Conservation (phyloP, 1,140 invertebrate genomes). For the Cydia splendana region DNA sequence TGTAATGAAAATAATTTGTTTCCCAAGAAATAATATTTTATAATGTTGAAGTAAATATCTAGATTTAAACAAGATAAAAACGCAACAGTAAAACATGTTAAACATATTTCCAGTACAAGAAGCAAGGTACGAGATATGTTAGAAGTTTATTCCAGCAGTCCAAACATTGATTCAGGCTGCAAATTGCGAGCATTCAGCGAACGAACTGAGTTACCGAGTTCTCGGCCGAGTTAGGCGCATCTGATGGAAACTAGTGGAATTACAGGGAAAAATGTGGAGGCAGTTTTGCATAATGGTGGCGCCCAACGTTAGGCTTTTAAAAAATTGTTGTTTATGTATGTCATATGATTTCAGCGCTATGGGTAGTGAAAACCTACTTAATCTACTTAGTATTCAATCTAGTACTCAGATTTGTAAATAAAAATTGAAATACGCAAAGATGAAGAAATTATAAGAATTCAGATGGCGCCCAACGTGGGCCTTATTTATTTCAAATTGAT, state of each 20-base stretch:
- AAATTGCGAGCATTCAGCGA: slow-evolving; percentile 24
- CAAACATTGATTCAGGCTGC: slow-evolving; percentile 29
- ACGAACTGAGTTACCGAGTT: slow-evolving; percentile 25
- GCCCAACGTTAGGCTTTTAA: slow-evolving; percentile 17
- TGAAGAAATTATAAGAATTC: too few relatives aligned
- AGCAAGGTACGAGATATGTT: slow-evolving; percentile 11
- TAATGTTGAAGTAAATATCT: too few relatives aligned
- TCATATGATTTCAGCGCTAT: too few relatives aligned
- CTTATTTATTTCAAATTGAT: too few relatives aligned
- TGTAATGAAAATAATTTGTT: too few relatives aligned
- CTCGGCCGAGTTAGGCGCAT: slow-evolving; percentile 20
- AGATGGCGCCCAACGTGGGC: too few relatives aligned
- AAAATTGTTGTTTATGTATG: too few relatives aligned
- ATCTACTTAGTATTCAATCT: too few relatives aligned
- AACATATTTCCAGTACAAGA: background rate
- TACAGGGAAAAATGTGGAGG: background rate
- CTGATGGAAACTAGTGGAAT: slow-evolving; percentile 11
- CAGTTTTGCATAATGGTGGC: background rate
- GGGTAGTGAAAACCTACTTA: too few relatives aligned
- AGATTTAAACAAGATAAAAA: background rate
- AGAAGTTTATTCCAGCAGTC: slow-evolving; percentile 17
- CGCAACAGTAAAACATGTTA: background rate
- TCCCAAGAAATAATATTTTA: too few relatives aligned
- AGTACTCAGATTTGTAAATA: too few relatives aligned
- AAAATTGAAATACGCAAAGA: too few relatives aligned